phyloP scores from a whole-genome alignment of 2,797 vertebrate species.

The Rhabdophis nuchalis region DNA sequence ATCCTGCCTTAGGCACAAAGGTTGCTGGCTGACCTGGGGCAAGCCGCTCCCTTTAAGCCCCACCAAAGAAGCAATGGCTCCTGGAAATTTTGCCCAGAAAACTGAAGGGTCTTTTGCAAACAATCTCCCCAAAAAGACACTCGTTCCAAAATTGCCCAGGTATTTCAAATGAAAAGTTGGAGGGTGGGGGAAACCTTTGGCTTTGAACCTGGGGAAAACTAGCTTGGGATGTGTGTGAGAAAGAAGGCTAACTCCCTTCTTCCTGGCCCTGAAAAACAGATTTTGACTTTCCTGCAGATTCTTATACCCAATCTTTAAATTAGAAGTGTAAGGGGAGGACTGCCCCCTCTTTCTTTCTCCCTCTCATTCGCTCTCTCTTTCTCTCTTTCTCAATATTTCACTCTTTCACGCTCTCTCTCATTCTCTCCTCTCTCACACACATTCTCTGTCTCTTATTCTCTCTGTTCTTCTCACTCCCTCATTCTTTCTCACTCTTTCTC shows the following conservation, averaged over 20 bases:
- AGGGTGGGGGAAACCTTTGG: background rate
- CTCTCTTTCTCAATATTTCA: too few relatives aligned
- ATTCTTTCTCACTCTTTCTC: too few relatives aligned
- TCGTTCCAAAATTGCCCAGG: background rate
- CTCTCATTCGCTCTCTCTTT: background rate
- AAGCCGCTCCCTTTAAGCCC: background rate
- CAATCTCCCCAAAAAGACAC: background rate
- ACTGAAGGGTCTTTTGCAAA: background rate
- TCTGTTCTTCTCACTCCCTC: too few relatives aligned
- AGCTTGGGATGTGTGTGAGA: background rate
- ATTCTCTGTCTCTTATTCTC: too few relatives aligned
- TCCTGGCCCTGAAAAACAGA: background rate
- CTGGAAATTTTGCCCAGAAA: background rate
- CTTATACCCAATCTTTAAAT: background rate
- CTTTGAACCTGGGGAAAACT: background rate
- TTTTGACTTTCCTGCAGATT: background rate
- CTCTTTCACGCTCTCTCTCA: too few relatives aligned
- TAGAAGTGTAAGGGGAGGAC: background rate
- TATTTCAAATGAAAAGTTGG: background rate
- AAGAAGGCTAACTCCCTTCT: background rate
- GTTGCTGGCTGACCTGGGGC: background rate
- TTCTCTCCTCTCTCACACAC: too few relatives aligned
- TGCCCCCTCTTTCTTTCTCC: rapidly evolving
- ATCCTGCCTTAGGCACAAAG: background rate
- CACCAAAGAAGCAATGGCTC: background rate